Conservation (phyloP, 1,140 invertebrate species). For the Oryctes rhinoceros region DNA sequence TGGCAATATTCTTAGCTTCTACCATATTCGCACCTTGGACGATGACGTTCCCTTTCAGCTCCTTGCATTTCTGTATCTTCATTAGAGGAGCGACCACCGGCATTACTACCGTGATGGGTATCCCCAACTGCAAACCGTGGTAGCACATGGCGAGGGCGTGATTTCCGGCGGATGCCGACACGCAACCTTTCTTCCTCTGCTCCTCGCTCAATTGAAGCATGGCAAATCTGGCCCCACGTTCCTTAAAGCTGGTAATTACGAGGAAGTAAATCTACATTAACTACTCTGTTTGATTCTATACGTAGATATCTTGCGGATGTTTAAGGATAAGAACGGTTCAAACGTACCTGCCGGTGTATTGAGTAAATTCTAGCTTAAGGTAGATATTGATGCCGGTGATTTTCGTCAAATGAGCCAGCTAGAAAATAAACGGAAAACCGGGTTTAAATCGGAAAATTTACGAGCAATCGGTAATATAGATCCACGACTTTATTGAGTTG, state of each 20-base stretch:
- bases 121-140: slow-evolving; percentile 72
- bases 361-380: slow-evolving; percentile 79
- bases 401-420: slow-evolving; percentile 66
- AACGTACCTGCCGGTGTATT: slow-evolving; percentile 71
- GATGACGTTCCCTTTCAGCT: slow-evolving; percentile 76
- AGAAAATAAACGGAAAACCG: background rate
- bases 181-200: slow-evolving; percentile 74
- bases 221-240: slow-evolving; percentile 78
- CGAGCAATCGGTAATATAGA: no score
- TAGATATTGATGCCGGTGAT: slow-evolving; percentile 71
- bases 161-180: slow-evolving; percentile 82
- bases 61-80: slow-evolving; percentile 76
- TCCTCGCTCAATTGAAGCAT: slow-evolving; percentile 70
- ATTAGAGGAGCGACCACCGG: slow-evolving; percentile 75
- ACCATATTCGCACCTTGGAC: slow-evolving; percentile 73
- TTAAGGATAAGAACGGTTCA: background rate
- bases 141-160: slow-evolving; percentile 77
- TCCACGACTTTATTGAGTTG: no score
- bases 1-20: slow-evolving; percentile 69
- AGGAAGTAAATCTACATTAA: background rate
- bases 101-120: slow-evolving; percentile 84
- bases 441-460: no score
- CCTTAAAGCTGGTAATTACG: slow-evolving; percentile 69
- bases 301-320: background rate
- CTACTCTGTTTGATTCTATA: no score